Evolutionary conservation across 2,888 invertebrate genomes (phyloP).

Genomic region (Apoda limacodes): DNA sequence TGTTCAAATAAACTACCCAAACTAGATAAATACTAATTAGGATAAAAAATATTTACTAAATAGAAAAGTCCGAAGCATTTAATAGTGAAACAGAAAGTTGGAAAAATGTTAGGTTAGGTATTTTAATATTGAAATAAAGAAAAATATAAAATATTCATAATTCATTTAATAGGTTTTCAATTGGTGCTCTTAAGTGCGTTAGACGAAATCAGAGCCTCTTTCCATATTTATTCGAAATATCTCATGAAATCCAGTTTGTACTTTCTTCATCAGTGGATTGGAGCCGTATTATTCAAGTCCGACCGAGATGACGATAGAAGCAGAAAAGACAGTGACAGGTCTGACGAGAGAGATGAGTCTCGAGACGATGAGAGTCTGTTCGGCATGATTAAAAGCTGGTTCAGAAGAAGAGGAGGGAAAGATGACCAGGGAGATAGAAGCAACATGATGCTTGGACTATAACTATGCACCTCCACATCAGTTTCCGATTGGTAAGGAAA

Average conservation of each 20-base stretch:
- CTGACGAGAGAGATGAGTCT: slow-evolving; percentile 16
- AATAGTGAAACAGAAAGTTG: too few relatives aligned
- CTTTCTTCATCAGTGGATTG: slow-evolving; percentile 60
- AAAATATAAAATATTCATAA: too few relatives aligned
- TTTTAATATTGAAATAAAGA: too few relatives aligned
- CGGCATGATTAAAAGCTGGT: slow-evolving; percentile 38
- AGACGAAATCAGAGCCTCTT: slow-evolving; percentile 60
- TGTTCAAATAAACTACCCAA: too few relatives aligned
- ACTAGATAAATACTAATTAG: too few relatives aligned
- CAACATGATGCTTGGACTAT: slow-evolving; percentile 26
- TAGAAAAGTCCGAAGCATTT: too few relatives aligned
- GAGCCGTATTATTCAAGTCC: slow-evolving; percentile 28
- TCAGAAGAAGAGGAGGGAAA: slow-evolving; percentile 32
- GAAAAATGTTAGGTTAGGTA: too few relatives aligned
- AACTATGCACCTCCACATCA: slow-evolving; percentile 9
- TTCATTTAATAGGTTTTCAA: too few relatives aligned
- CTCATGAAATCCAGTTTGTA: slow-evolving; percentile 64
- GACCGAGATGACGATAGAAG: too few relatives aligned
- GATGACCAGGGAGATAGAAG: slow-evolving; percentile 28
- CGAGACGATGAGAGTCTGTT: slow-evolving; percentile 29
- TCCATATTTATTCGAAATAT: slow-evolving; percentile 37
- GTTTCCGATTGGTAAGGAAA: too few relatives aligned
- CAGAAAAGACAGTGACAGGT: slow-evolving; percentile 14
- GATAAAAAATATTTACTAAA: too few relatives aligned
- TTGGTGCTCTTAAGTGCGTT: slow-evolving; percentile 59